Percentiles rank a stretch among this genome's conserved stretches.
Conservation (phyloP, 2,888 invertebrate species). For the Protodeltote pygarga region DNA sequence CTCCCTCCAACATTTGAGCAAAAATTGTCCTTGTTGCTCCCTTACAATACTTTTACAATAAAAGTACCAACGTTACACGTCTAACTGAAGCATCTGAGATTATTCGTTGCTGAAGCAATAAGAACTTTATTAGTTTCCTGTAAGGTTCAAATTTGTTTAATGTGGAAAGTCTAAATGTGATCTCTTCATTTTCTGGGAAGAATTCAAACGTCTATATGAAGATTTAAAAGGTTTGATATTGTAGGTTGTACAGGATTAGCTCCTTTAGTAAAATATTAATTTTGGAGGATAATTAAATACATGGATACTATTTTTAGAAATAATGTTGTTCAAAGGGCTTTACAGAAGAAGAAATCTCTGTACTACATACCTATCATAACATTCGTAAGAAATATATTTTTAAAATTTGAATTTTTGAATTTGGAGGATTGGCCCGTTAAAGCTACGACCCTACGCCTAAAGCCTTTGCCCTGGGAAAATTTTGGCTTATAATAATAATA, state of each 20-base stretch:
- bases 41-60: slow-evolving; percentile 48
- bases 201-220: slow-evolving; percentile 49
- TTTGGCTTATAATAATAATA: too few relatives aligned
- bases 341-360: too few relatives aligned
- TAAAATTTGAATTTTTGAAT: too few relatives aligned
- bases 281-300: slow-evolving; percentile 5
- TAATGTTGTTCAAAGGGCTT: too few relatives aligned
- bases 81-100: slow-evolving; percentile 38
- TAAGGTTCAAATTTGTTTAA: slow-evolving; percentile 23
- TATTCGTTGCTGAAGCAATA: slow-evolving; percentile 14
- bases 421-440: too few relatives aligned
- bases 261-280: slow-evolving; percentile 9
- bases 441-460: too few relatives aligned
- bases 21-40: slow-evolving; percentile 46
- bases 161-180: slow-evolving; percentile 31
- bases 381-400: too few relatives aligned
- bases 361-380: too few relatives aligned
- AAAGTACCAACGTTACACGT: slow-evolving; percentile 39
- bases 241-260: slow-evolving; percentile 39
- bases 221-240: slow-evolving; percentile 55
- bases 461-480: too few relatives aligned
- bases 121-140: slow-evolving; percentile 2
- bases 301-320: neutral
- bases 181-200: slow-evolving; percentile 44
- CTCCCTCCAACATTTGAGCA: slow-evolving; percentile 14